Evolutionary conservation across 2,888 invertebrate genomes (phyloP).

Genomic region (Metellina segmentata): DNA sequence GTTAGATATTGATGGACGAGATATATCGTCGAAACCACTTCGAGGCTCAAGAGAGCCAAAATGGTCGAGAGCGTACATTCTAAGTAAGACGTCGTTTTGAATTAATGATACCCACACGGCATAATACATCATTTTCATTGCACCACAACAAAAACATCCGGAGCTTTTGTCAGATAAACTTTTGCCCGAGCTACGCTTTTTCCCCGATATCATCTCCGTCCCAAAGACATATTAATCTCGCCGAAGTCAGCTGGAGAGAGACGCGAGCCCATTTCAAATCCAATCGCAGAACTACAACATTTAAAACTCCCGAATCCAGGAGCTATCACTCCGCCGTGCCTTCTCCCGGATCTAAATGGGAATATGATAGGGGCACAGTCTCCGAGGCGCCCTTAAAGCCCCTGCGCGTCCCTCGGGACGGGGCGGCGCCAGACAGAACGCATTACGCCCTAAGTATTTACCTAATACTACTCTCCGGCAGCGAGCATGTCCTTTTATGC

Average conservation of each 20-base stretch:
- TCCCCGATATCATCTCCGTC: neutral
- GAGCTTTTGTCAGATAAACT: neutral
- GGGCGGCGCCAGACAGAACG: conserved; percentile 65
- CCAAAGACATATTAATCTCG: conserved; percentile 33
- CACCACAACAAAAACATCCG: neutral
- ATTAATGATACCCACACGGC: too few species aligned
- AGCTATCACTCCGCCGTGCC: conserved; percentile 18
- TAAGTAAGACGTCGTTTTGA: too few species aligned
- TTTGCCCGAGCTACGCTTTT: neutral
- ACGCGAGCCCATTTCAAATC: conserved; percentile 15
- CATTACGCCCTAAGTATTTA: conserved; percentile 73
- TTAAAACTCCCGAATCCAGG: conserved; percentile 56
- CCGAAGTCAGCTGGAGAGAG: neutral
- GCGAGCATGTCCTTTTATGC: conserved; percentile 73
- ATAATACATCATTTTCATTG: neutral
- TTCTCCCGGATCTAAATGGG: conserved; percentile 65
- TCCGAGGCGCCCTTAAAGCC: conserved; percentile 69
- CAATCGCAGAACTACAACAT: conserved; percentile 15
- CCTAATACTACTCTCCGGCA: conserved; percentile 63
- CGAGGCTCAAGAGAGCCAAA: too few species aligned
- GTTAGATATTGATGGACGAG: too few species aligned
- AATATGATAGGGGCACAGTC: conserved; percentile 68
- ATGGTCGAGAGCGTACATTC: too few species aligned
- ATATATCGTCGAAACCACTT: too few species aligned
- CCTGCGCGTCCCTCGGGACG: conserved; percentile 46